phyloP scores from a whole-genome alignment of 1,140 invertebrate genomes.

The Lordiphosa clarofinis region DNA sequence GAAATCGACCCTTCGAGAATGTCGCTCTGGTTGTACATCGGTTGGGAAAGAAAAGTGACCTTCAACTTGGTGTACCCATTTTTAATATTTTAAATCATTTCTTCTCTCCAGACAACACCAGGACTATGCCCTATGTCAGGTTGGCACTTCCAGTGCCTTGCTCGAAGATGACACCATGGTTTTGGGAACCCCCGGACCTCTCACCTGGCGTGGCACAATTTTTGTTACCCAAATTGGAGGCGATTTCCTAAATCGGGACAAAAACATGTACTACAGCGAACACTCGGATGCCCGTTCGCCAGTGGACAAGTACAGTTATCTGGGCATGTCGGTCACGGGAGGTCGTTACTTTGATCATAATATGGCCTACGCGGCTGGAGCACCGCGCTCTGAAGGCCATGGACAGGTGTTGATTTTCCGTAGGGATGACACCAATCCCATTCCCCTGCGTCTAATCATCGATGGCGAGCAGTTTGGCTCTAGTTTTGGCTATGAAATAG shows the following conservation, averaged over 20 bases:
- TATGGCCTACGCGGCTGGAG: constrained; percentile 90
- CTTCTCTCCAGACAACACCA: constrained; percentile 82
- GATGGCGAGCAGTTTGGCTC: constrained; percentile 93
- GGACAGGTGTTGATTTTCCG: constrained; percentile 92
- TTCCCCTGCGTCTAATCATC: constrained; percentile 84
- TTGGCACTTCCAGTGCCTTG: constrained; percentile 91
- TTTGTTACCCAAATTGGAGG: constrained; percentile 89
- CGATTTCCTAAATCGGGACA: constrained; percentile 88
- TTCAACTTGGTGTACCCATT: neutral
- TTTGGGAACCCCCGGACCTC: constrained; percentile 92
- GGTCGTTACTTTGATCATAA: constrained; percentile 87
- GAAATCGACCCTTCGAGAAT: too few species aligned
- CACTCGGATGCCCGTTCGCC: constrained; percentile 84
- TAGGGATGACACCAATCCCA: constrained; percentile 82
- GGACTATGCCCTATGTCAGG: constrained; percentile 95
- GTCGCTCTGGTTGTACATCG: too few species aligned
- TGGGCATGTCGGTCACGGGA: constrained; percentile 90
- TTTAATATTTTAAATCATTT: neutral
- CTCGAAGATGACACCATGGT: constrained; percentile 89
- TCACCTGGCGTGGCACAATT: constrained; percentile 93
- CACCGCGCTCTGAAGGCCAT: constrained; percentile 90
- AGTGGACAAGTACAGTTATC: constrained; percentile 94
- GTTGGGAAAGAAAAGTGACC: too few species aligned
- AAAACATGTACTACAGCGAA: constrained; percentile 88
- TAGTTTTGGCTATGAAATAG: constrained; percentile 93